Base-by-base conservation (phyloP, 2,888 invertebrate genomes). In the Volucella inflata region DNA sequence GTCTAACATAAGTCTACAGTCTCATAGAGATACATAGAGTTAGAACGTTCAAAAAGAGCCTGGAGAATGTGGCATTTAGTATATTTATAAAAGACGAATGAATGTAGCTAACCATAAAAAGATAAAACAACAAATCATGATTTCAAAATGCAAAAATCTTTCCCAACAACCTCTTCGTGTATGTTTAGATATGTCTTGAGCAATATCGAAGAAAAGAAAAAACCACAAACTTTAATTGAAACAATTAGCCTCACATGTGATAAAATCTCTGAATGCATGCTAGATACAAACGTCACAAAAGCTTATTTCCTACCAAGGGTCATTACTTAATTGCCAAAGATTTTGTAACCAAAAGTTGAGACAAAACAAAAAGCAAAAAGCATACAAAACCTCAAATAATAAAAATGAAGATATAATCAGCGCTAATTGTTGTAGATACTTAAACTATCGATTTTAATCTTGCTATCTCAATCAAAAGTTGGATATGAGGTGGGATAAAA, bases 301-400 rank as follows among this genome's bases (percentile, higher is more conserved):
- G 42, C 48, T 30, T 30, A 67, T 57, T 67, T 71, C 44, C 55
- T 40, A 42, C 50, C 70, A 78, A 64, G 78, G 78, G 78, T 78
- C 78, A 78, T 42, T 57, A 57, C 70, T 48, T 70, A 70, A 78
- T 71, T 78, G 68, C 77, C 60, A 78, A 78, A 50, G 70, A 78
- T 78, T 71, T 70, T 48, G 62, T 64, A 64, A 78, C 55, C 8
- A 62, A 46, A 3, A 6, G 6, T 30, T 30, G 30, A 30, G 10
- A 48, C 11, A 62, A 36, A 36, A 59, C 30, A 42, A 53, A 17
- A 44, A 12, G 16, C 4, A 11, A 30, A 14, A 48, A 48, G 8
- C 1, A 30, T 30, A 30, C 30, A 8, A 30, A 48, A 16, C 57
- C 57, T 38, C 55, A 36, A 62, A 42, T 30, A 30, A 3, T 6